Percentiles rank a stretch among this genome's conserved stretches.
These are phyloP conservation scores for Epinephelus awoara DNA, from an alignment of 2,797 vertebrate genomes.

Conservation along the genomic window DNA sequence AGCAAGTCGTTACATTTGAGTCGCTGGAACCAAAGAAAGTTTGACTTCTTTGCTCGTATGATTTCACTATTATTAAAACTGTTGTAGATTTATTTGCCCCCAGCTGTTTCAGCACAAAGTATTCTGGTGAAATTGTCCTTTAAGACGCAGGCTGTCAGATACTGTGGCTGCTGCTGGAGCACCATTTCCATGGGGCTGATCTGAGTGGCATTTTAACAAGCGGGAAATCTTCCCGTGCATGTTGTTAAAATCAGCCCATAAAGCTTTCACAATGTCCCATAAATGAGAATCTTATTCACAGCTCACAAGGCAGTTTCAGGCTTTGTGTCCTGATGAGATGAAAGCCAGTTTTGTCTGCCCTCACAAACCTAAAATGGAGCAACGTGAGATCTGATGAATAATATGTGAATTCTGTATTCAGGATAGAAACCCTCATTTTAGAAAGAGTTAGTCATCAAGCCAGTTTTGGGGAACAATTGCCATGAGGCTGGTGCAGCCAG, in stretches of 20 bases:
- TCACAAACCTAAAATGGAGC: constrained; percentile 33
- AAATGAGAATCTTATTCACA: constrained; percentile 23
- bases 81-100: background rate
- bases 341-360: constrained; percentile 34
- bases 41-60: rapidly evolving
- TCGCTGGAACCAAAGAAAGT: background rate
- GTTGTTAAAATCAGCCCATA: constrained; percentile 27
- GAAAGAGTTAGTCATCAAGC: constrained; percentile 61
- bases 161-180: background rate
- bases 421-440: constrained; percentile 38
- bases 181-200: background rate
- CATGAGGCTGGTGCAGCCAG: constrained; percentile 42
- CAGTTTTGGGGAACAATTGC: constrained; percentile 52
- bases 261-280: constrained; percentile 15
- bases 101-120: background rate
- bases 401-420: constrained; percentile 56
- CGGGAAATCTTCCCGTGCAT: background rate
- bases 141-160: background rate
- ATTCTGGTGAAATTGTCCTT: background rate
- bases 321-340: constrained; percentile 41
- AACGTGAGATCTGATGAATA: constrained; percentile 55
- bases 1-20: background rate
- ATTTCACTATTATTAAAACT: background rate
- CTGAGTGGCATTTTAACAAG: constrained; percentile 12
- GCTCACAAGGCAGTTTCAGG: constrained; percentile 31